Base-by-base conservation (phyloP, 2,113 vertebrate genomes). In the Lichenostomus cassidix region DNA sequence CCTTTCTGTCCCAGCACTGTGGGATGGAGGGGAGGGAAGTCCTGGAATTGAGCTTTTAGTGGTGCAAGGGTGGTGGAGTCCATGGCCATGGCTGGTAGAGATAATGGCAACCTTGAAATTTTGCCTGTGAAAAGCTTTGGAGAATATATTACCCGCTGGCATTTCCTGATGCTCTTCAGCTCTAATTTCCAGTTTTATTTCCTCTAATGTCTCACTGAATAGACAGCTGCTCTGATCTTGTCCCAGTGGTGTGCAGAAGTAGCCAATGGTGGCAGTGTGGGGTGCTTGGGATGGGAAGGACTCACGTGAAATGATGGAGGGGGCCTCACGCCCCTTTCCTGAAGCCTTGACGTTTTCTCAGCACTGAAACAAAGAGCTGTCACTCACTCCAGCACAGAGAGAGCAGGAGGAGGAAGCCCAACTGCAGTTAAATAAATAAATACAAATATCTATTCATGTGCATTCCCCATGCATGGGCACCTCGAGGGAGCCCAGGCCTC, bases 231-330 rank as follows among this genome's bases (percentile, higher is more conserved):
- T 82, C 21, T 68, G 50, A 14, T 85, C 58, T n/a, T 52, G 27
- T 33, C 53, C 60, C 65, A 27, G 68, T 39, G 39, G n/a, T 2
- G 22, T 31, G 35, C 44, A 46, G 87, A 53, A 52, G 60, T 33
- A 50, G 69, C 39, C 0, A 0, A 15, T 28, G 69, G 23, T 23
- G 52, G 24, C 0, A 0, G 62, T 12, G 31, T 16, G 33, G 47
- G 56, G 49, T 0, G 11, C 70, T 56, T 18, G 49, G 41, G 82
- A 28, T 46, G 18, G 56, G 69, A 63, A 60, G 67, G 9, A 31
- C 76, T 64, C 19, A 18, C 49, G 70, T 64, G 87, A 76, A 80
- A 71, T 87, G 74, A 84, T 50, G 75, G 70, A 75, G 52, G 62
- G 56, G 90, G 42, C 67, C 49, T 33, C 65, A 73, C 8, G 2